These are phyloP conservation scores for Epinotia ramella DNA, from an alignment of 2,888 invertebrate species.

Conservation along the genomic window DNA sequence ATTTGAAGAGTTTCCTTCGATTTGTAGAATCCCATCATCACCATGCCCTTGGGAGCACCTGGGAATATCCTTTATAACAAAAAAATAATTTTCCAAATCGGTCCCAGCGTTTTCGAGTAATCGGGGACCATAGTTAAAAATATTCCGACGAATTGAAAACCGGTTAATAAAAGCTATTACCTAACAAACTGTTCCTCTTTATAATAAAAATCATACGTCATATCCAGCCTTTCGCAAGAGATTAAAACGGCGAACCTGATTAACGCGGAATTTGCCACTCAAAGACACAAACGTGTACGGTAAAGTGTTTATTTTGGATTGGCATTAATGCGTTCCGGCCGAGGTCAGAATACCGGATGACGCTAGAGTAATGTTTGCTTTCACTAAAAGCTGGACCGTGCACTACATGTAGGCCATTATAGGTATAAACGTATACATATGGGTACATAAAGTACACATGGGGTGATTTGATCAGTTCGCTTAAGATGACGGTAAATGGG, in stretches of 20 bases:
- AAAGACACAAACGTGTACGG: slow-evolving; percentile 32
- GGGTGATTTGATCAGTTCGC: background rate
- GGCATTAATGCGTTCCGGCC: slow-evolving; percentile 67
- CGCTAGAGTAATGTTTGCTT: slow-evolving; percentile 78
- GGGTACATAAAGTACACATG: background rate
- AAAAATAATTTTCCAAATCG: too few relatives aligned
- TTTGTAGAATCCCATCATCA: too few relatives aligned
- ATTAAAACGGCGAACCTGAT: background rate
- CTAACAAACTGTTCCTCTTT: too few relatives aligned
- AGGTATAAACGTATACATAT: slow-evolving; percentile 9
- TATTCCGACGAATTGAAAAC: too few relatives aligned
- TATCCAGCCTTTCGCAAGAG: background rate
- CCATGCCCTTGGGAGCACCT: too few relatives aligned
- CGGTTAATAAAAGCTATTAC: too few relatives aligned
- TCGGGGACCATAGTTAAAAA: too few relatives aligned
- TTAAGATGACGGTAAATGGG: background rate
- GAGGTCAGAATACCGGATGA: slow-evolving; percentile 74
- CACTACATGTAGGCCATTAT: slow-evolving; percentile 46
- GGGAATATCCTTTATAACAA: too few relatives aligned
- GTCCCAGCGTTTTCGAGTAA: too few relatives aligned
- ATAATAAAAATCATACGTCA: background rate
- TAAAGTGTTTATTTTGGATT: slow-evolving; percentile 60
- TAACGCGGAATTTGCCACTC: background rate
- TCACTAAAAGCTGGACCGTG: slow-evolving; percentile 75
- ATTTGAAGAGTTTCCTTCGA: too few relatives aligned